Evolutionary conservation across 2,797 vertebrate genomes (phyloP).

Genomic region (Hypotaenidia okinawae): DNA sequence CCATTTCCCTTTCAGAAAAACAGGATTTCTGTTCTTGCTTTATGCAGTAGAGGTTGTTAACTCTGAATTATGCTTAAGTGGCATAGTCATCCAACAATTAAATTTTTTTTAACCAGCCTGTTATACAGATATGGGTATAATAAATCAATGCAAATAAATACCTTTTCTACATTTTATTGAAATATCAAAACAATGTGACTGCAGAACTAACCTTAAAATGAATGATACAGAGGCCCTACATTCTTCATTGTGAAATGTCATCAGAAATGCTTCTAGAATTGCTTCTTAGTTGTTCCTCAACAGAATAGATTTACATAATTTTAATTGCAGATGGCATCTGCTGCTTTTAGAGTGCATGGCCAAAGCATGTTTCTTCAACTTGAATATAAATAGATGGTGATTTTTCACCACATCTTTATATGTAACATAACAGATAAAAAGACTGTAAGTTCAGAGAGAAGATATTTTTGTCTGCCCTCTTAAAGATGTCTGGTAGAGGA

Average conservation of each 20-base stretch:
- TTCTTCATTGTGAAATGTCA: background rate
- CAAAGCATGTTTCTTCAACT: conserved; percentile 33
- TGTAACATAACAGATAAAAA: background rate
- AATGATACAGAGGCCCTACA: background rate
- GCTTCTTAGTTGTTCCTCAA: background rate
- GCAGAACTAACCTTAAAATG: background rate
- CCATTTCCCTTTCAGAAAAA: background rate
- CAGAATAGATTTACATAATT: background rate
- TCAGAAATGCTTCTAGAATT: background rate
- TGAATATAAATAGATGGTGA: conserved; percentile 33
- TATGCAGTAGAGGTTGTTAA: background rate
- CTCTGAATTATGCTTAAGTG: background rate
- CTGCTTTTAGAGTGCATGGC: conserved; percentile 6
- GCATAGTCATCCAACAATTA: background rate
- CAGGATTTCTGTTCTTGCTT: background rate
- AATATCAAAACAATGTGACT: background rate
- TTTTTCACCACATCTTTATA: background rate
- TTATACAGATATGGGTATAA: background rate
- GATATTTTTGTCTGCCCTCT: conserved; percentile 39
- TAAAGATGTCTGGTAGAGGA: background rate
- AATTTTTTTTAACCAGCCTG: background rate
- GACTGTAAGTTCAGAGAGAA: background rate
- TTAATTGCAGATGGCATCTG: conserved; percentile 38
- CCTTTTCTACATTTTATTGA: background rate
- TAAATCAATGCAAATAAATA: background rate